Evolutionary conservation across 1,140 invertebrate species (phyloP).

Genomic region (Laupala kohalensis): DNA sequence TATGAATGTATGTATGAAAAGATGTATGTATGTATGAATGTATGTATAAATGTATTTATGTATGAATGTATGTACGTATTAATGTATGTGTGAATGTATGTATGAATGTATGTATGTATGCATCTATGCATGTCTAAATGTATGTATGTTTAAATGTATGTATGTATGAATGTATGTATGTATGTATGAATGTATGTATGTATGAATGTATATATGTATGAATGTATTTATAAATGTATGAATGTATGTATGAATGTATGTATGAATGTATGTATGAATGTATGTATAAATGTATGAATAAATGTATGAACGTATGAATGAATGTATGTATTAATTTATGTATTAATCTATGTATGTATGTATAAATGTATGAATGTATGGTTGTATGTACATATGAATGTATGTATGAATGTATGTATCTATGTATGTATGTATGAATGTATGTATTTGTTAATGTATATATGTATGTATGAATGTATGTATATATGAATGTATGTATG

Average conservation of each 20-base stretch:
- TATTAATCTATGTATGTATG: constrained; percentile 1
- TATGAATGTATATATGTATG: constrained; percentile 8
- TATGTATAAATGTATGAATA: constrained; percentile 1
- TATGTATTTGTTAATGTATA: background rate
- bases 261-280: background rate
- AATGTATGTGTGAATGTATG: too few relatives aligned
- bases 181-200: background rate
- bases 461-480: too few relatives aligned
- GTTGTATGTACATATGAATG: constrained; percentile 1
- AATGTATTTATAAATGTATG: constrained; percentile 1
- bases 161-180: constrained; percentile 6
- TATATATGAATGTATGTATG: too few relatives aligned
- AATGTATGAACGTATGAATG: constrained; percentile 1
- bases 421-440: constrained; percentile 3
- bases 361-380: constrained; percentile 1
- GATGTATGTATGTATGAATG: too few relatives aligned
- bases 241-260: background rate
- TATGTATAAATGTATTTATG: too few relatives aligned
- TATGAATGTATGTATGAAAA: too few relatives aligned
- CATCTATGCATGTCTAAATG: too few relatives aligned
- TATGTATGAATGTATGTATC: constrained; percentile 1
- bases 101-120: too few relatives aligned
- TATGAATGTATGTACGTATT: too few relatives aligned
- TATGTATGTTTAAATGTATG: too few relatives aligned
- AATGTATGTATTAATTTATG: background rate